phyloP scores from a whole-genome alignment of 2,113 vertebrate genomes.

The Muntiacus muntjak region DNA sequence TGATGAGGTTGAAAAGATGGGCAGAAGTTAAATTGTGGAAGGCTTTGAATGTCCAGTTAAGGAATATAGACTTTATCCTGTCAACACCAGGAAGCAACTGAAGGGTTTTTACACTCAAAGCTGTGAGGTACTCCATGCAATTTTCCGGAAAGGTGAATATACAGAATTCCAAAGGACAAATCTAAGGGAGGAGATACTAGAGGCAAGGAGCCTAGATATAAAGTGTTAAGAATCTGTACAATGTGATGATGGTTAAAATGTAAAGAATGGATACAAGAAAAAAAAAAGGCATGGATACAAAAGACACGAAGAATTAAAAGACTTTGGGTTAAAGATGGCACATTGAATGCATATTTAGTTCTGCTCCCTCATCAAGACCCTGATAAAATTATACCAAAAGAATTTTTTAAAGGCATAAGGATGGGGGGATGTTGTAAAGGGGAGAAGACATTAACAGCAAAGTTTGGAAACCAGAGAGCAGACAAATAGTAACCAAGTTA shows the following conservation, averaged over 20 bases:
- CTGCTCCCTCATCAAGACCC: conserved; percentile 31
- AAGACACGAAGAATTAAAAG: not conserved
- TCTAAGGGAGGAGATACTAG: not conserved
- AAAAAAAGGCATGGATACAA: not conserved
- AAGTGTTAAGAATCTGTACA: not conserved
- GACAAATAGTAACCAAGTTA: not conserved
- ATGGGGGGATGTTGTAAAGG: not conserved
- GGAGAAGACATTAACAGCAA: not conserved
- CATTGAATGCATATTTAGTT: not conserved
- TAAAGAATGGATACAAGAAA: not conserved
- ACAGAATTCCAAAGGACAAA: not conserved
- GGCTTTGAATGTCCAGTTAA: not conserved
- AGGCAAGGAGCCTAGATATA: not conserved
- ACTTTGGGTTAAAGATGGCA: not conserved
- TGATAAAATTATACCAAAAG: not conserved
- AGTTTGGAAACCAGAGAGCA: not conserved
- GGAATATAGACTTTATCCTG: not conserved
- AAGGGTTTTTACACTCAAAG: not conserved
- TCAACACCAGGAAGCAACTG: not conserved
- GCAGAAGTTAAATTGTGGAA: not conserved
- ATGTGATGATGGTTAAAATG: not conserved
- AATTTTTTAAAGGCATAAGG: not conserved
- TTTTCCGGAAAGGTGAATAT: not conserved
- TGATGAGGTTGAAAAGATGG: not conserved
- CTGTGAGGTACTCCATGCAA: not conserved